phyloP scores from a whole-genome alignment of 2,888 invertebrate genomes.

The Ommatoiulus sabulosus region DNA sequence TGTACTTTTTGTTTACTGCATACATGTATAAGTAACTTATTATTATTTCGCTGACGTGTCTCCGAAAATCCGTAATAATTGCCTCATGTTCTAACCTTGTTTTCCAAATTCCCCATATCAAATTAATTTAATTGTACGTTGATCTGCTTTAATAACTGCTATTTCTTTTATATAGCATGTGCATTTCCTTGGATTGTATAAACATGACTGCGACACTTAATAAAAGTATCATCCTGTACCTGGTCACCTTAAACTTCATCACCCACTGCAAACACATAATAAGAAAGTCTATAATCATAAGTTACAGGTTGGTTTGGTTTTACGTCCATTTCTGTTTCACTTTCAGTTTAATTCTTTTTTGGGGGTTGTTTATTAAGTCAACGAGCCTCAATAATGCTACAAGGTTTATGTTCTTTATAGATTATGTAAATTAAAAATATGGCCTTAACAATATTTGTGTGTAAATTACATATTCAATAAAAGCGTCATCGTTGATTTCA shows the following conservation, averaged over 20 bases:
- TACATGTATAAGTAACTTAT: neutral
- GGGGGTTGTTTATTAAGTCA: conserved; percentile 21
- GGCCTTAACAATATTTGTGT: conserved; percentile 43
- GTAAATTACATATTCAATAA: conserved; percentile 23
- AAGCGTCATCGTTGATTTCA: neutral
- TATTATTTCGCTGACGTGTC: no score
- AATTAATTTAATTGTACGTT: neutral
- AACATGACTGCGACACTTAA: conserved; percentile 17
- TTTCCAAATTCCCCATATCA: neutral
- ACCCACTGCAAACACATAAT: conserved; percentile 6
- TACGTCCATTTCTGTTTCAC: neutral
- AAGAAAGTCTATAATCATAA: neutral
- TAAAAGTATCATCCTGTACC: conserved; percentile 11
- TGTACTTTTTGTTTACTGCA: neutral
- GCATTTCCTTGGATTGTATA: conserved; percentile 21
- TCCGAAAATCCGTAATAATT: neutral
- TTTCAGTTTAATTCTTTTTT: neutral
- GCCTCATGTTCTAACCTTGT: neutral
- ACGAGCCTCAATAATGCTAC: conserved; percentile 10
- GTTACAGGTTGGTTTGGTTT: conserved; percentile 25
- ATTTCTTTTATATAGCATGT: conserved; percentile 26
- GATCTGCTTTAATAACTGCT: neutral
- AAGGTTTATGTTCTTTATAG: neutral
- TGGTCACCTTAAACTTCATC: conserved; percentile 7
- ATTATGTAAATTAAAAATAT: conserved; percentile 27